Evolutionary conservation across 1,140 invertebrate genomes (phyloP), one percentile per base, ranked within the genome.

Genomic region (Pectinophora gossypiella): DNA sequence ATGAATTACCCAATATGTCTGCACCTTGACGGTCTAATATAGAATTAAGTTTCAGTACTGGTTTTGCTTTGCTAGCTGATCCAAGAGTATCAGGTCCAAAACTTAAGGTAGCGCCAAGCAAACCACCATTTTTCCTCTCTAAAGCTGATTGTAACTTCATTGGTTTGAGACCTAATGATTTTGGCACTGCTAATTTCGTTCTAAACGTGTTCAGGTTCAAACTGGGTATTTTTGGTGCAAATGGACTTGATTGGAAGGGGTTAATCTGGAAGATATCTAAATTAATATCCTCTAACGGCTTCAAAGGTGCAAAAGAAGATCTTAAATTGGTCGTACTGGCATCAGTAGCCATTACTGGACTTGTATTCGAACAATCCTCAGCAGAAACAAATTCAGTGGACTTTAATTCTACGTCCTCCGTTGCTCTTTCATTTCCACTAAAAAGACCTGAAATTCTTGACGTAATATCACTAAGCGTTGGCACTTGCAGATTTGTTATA

Each of bases 181-280:
- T 62, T 32, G 72, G 72, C 16, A 64, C 27, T 18, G 65, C 38
- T 42, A 76, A 36, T 56, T 64, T 74, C 13, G 68, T 55, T 48
- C 54, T 74, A 40, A 56, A 68, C 10, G 63, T 56, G 27, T 59
- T 65, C 19, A 69, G 46, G 38, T 61, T 59, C 9, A 68, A 19
- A 43, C 40, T 51, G 6, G 64, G 61, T 19, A 52, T 12, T 47
- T 50, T 46, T 6, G 45, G 6, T 27, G 12, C 1, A 45, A 15
- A 20, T 56, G 7, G 46, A 49, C 22, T 38, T 43, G 10, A 45
- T 20, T 19, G 10, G 38, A 53, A 18, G 9, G 61, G 56, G 10
- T 54, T 70, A 7, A 59, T 21, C 40, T 64, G 61, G 7, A 63
- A 54, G 20, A 66, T 60, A 45, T 72, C 56, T 48, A 59, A 53